phyloP scores from a whole-genome alignment of 30 jellyfish, hydroid and myxozoan species.

The Turritopsis dohrnii region DNA sequence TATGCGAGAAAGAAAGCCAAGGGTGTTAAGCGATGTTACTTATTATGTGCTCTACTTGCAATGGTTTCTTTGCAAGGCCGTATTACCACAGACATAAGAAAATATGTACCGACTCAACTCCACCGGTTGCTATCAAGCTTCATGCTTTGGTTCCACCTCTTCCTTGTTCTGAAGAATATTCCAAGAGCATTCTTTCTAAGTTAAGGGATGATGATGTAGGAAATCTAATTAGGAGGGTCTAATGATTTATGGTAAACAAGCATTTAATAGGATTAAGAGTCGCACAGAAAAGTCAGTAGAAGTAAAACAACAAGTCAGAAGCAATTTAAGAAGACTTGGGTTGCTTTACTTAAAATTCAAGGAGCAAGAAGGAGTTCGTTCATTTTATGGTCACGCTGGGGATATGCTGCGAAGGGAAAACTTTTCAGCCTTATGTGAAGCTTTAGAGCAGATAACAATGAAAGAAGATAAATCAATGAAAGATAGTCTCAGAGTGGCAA shows the following conservation, averaged over 20 bases:
- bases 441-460: not conserved
- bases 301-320: not conserved
- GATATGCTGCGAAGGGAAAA: constrained; percentile 11
- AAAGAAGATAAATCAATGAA: constrained; percentile 7
- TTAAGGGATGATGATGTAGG: constrained; percentile 3
- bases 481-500: not conserved
- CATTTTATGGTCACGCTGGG: constrained; percentile 6
- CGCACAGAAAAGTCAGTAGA: not conserved
- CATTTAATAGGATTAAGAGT: not conserved
- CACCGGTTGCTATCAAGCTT: not conserved
- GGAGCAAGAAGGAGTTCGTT: constrained; percentile 8
- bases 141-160: constrained; percentile 1
- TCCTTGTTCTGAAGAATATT: constrained; percentile 1
- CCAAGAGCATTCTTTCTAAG: not conserved
- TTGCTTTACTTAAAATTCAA: constrained; percentile 8
- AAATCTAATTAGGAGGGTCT: not conserved
- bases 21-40: not conserved
- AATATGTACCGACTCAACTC: not conserved
- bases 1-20: constrained; percentile 15
- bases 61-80: not conserved
- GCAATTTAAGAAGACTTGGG: not conserved
- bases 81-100: not conserved
- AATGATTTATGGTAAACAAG: constrained; percentile 4
- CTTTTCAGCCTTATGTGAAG: constrained; percentile 1
- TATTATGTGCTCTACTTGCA: not conserved